Base-by-base conservation (phyloP, 2,113 vertebrate species). In the Heloderma charlesbogerti region DNA sequence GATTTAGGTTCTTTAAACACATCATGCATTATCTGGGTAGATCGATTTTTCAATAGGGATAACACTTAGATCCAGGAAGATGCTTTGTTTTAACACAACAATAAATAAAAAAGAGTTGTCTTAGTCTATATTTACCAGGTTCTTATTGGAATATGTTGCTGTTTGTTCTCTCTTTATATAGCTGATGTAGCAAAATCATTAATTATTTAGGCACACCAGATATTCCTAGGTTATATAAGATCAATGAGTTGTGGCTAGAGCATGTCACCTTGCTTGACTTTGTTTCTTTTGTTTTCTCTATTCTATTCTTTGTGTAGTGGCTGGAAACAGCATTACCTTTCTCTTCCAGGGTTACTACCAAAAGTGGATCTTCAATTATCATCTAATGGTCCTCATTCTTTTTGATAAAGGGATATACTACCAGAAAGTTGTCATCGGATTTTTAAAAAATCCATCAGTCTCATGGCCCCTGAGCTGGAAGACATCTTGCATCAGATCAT, bases 11-110 rank as follows among this genome's bases (percentile, higher is more conserved):
- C 91, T 88, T 91, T 79, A 80, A 1, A 27, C 13, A 54, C 60
- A 63, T 63, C 37, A 4, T 29, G 77, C 89, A 37, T 89, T 94
- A 57, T 90, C 89, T 91, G 85, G 88, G 45, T 88, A 72, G 51
- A 79, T 95, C 89, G 88, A 63, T 92, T 94, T 92, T 92, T 92
- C 84, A 86, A 29, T 40, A 77, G 81, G 82, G 37, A 0, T 43
- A 77, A 88, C 54, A 57, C 86, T 51, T 48, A 81, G 89, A 74
- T 45, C 34, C 86, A 92, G 90, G 20, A 29, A 74, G 89, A 13
- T 87, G 83, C 91, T 90, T 94, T 43, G 60, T 93, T 89, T 92
- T 91, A n/a, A n/a, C 34, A 88, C 29, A 31, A 57, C 29, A 22
- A 29, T 87, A 75, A 91, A 54, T 78, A 45, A 84, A 1, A 72